These are phyloP conservation scores for Pyxicephalus adspersus DNA, from an alignment of 2,113 vertebrate genomes.

Conservation along the genomic window DNA sequence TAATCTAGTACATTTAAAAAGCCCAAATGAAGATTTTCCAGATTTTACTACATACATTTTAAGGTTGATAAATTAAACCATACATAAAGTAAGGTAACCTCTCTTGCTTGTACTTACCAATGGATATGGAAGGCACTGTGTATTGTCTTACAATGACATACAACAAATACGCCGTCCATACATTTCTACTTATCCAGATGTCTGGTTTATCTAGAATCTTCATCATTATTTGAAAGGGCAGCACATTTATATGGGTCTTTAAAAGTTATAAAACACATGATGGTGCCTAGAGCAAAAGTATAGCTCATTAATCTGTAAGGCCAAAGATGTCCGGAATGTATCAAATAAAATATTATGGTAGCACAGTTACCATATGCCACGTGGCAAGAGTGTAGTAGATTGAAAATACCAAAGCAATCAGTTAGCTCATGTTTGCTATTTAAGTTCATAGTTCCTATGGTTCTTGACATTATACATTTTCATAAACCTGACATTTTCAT, in stretches of 20 bases:
- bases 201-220: not conserved
- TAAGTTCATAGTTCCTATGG: not conserved
- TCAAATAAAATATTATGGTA: constrained; percentile 14
- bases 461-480: constrained; percentile 27
- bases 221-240: not conserved
- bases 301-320: constrained; percentile 6
- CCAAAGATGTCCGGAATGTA: constrained; percentile 7
- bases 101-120: too few relatives aligned
- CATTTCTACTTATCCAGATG: not conserved
- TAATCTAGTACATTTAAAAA: too few relatives aligned
- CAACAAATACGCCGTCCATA: too few relatives aligned
- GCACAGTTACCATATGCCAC: constrained; percentile 12
- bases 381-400: not conserved
- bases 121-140: too few relatives aligned
- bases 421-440: constrained; percentile 2
- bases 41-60: too few relatives aligned
- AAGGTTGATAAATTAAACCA: too few relatives aligned
- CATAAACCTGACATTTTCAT: constrained; percentile 5
- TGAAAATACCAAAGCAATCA: constrained; percentile 30
- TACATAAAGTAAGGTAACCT: too few relatives aligned
- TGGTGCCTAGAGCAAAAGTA: constrained; percentile 23
- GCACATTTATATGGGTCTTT: not conserved
- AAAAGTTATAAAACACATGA: constrained; percentile 3
- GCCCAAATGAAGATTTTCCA: too few relatives aligned
- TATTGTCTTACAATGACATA: too few relatives aligned